phyloP scores from a whole-genome alignment of 1,140 invertebrate species.

The Zaprionus nigranus region DNA sequence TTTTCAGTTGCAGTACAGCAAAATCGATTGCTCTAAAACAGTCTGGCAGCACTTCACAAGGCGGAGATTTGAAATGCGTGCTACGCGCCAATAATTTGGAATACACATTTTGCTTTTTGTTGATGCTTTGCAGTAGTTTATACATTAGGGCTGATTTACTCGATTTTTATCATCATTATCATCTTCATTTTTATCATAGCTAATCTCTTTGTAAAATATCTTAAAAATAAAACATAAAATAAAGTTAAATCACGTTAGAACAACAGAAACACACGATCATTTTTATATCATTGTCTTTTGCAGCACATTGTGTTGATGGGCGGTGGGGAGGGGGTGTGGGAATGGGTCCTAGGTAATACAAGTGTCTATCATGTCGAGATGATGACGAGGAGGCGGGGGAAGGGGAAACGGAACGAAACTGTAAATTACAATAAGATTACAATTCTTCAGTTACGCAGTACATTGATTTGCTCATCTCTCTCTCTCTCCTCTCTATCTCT shows the following conservation, averaged over 20 bases:
- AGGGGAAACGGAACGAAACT: not conserved
- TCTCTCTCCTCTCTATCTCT: not conserved
- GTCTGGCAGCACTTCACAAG: not conserved
- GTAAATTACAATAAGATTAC: not conserved
- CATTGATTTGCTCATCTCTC: not conserved
- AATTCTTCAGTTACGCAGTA: constrained; percentile 1
- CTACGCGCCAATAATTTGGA: not conserved
- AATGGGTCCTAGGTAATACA: not conserved
- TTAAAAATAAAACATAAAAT: constrained; percentile 22
- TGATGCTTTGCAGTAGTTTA: not conserved
- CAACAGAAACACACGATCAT: constrained; percentile 14
- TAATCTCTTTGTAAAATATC: constrained; percentile 4
- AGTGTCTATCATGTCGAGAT: not conserved
- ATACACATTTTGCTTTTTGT: not conserved
- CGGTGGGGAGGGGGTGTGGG: not conserved
- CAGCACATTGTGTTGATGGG: constrained; percentile 1
- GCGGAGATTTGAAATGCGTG: constrained; percentile 10
- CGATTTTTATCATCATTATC: not conserved
- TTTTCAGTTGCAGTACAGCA: not conserved
- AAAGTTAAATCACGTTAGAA: constrained; percentile 14
- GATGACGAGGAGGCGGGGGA: not conserved
- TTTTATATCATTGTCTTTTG: constrained; percentile 33
- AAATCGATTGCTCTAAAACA: not conserved
- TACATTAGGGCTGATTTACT: constrained; percentile 8
- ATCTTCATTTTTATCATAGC: not conserved